Evolutionary conservation across 2,797 vertebrate species (phyloP).

Genomic region (Gila robusta): DNA sequence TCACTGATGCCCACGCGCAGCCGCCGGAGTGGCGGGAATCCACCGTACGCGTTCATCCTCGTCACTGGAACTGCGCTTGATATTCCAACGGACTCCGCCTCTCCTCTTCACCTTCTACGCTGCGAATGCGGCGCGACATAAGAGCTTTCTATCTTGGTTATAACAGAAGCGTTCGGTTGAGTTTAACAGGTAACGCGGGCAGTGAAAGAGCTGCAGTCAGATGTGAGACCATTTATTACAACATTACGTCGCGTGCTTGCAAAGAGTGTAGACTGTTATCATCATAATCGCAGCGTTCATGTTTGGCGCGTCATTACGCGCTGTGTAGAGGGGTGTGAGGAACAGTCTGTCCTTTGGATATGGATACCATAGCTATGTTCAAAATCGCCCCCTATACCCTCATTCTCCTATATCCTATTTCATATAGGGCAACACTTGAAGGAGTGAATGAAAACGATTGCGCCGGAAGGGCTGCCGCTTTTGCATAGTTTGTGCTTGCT

Average conservation of each 20-base stretch:
- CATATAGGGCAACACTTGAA: background rate
- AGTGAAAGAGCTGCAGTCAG: background rate
- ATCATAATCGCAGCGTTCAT: background rate
- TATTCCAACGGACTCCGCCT: constrained; percentile 56
- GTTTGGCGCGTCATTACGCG: background rate
- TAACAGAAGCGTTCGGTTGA: background rate
- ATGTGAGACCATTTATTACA: background rate
- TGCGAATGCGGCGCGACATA: background rate
- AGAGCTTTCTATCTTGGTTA: background rate
- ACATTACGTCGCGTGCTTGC: background rate
- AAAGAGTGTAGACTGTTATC: background rate
- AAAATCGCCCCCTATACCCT: background rate
- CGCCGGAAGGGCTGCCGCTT: too few relatives aligned
- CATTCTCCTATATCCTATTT: too few relatives aligned
- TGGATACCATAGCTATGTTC: too few relatives aligned
- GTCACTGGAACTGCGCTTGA: constrained; percentile 47
- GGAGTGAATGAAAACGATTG: background rate
- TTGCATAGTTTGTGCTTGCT: too few relatives aligned
- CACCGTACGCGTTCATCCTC: constrained; percentile 61
- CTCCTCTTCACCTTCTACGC: constrained; percentile 32
- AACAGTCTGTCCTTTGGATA: background rate
- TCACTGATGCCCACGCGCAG: constrained; percentile 67
- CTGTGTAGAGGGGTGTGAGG: background rate
- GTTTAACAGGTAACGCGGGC: background rate
- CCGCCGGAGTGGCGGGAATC: constrained; percentile 66